Percentiles rank a stretch among this genome's conserved stretches.
Conservation (phyloP, 2,888 invertebrate species). For the Leucoptera coffeella region DNA sequence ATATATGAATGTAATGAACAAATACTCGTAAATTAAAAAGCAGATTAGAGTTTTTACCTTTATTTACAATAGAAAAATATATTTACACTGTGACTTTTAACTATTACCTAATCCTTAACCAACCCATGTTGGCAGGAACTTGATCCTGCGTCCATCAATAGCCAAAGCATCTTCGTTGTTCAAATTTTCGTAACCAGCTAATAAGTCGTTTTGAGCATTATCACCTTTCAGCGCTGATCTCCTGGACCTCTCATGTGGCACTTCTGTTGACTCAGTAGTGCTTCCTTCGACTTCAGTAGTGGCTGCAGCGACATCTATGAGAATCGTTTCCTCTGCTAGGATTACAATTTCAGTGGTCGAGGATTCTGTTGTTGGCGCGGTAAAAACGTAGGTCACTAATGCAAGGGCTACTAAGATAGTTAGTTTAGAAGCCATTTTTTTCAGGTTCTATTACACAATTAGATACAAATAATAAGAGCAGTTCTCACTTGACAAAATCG, state of each 20-base stretch:
- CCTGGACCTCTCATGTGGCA: slow-evolving; percentile 21
- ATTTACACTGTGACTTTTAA: too few species aligned
- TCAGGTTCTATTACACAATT: too few species aligned
- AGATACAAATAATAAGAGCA: too few species aligned
- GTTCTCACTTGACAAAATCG: too few species aligned
- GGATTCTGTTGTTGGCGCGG: neutral
- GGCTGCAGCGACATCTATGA: slow-evolving; percentile 15
- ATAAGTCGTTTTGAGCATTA: slow-evolving; percentile 24
- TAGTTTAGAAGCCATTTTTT: slow-evolving; percentile 24
- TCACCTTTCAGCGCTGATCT: slow-evolving; percentile 27
- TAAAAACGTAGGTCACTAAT: slow-evolving; percentile 14
- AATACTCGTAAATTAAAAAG: too few species aligned
- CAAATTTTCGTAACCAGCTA: slow-evolving; percentile 23
- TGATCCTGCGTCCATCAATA: slow-evolving; percentile 31
- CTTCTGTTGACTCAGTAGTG: slow-evolving; percentile 7
- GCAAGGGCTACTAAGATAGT: slow-evolving; percentile 22
- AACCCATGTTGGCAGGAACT: slow-evolving; percentile 34
- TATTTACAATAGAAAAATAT: too few species aligned
- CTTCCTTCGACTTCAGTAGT: slow-evolving; percentile 11
- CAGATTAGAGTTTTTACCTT: too few species aligned
- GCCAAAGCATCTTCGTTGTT: slow-evolving; percentile 19
- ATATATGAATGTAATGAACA: too few species aligned
- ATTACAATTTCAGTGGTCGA: slow-evolving; percentile 12
- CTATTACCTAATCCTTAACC: slow-evolving; percentile 15
- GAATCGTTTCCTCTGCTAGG: slow-evolving; percentile 18